Conservation (phyloP, 2,888 invertebrate genomes). For the Metallyticus violacea region DNA sequence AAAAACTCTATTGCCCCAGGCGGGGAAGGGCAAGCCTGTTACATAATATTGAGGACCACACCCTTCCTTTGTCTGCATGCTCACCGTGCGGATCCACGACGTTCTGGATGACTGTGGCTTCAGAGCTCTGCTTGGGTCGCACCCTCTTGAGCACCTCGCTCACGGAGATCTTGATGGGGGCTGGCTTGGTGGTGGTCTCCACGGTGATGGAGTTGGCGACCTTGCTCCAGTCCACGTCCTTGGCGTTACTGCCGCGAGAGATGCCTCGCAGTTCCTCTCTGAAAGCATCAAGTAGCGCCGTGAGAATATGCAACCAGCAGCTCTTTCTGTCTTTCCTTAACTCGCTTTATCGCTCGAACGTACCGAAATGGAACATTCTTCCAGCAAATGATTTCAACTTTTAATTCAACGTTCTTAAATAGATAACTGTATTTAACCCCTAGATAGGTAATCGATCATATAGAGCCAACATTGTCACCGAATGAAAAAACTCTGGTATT, state of each 20-base stretch:
- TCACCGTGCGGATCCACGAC: slow-evolving; percentile 62
- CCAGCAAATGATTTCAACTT: too few species aligned
- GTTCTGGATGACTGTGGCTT: slow-evolving; percentile 43
- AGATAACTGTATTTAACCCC: too few species aligned
- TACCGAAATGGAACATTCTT: too few species aligned
- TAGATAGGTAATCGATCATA: too few species aligned
- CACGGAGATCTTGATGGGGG: slow-evolving; percentile 73
- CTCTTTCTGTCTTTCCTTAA: too few species aligned
- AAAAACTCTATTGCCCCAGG: not conserved
- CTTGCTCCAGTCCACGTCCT: slow-evolving; percentile 82
- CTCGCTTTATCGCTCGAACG: too few species aligned
- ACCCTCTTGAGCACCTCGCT: slow-evolving; percentile 63
- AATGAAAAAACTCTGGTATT: too few species aligned
- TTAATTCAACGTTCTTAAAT: too few species aligned
- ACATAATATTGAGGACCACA: not conserved
- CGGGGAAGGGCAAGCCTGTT: not conserved
- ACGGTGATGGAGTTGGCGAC: slow-evolving; percentile 65
- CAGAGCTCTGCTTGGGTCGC: slow-evolving; percentile 54
- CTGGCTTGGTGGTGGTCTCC: slow-evolving; percentile 65
- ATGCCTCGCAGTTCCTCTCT: slow-evolving; percentile 84
- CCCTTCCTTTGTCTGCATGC: slow-evolving; percentile 40
- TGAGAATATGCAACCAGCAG: too few species aligned
- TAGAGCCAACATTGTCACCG: too few species aligned
- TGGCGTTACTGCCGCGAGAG: slow-evolving; percentile 76
- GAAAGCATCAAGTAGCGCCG: slow-evolving; percentile 32